These are phyloP conservation scores for Yponomeuta sedellus DNA, from an alignment of 2,888 invertebrate genomes.

Conservation along the genomic window DNA sequence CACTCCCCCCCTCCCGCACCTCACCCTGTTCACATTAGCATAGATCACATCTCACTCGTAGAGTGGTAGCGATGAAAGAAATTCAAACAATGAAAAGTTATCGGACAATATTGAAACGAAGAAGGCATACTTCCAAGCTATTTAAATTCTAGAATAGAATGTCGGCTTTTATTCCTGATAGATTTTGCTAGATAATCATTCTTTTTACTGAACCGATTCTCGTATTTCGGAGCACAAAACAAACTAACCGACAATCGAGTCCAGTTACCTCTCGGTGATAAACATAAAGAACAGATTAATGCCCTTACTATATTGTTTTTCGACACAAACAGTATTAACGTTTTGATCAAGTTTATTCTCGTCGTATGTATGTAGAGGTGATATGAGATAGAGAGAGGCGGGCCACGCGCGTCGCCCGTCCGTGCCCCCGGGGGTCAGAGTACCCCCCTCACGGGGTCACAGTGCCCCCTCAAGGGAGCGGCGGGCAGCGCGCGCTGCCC, in stretches of 20 bases:
- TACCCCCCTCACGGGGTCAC: not conserved
- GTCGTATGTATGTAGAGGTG: constrained; percentile 68
- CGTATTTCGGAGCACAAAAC: constrained; percentile 71
- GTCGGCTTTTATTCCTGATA: constrained; percentile 75
- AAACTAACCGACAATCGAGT: constrained; percentile 61
- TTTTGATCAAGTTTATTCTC: constrained; percentile 64
- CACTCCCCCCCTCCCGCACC: constrained; percentile 30
- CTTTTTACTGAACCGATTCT: constrained; percentile 56
- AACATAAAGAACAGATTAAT: constrained; percentile 37
- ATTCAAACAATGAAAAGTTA: constrained; percentile 65
- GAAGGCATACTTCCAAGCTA: constrained; percentile 73
- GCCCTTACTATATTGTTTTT: constrained; percentile 61
- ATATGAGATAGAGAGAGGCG: constrained; percentile 58
- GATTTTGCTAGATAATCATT: constrained; percentile 74
- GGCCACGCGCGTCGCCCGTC: constrained; percentile 21
- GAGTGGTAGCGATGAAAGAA: constrained; percentile 61
- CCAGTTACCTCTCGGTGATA: constrained; percentile 55
- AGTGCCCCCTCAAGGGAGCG: constrained; percentile 18
- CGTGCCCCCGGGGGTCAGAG: not conserved
- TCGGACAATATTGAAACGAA: constrained; percentile 72
- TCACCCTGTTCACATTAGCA: constrained; percentile 48
- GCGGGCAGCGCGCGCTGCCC: constrained; percentile 33
- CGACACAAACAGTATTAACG: constrained; percentile 68
- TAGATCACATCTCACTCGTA: constrained; percentile 69
- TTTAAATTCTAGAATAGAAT: constrained; percentile 70